These are phyloP conservation scores for Ctena decussata DNA, from an alignment of 2,888 invertebrate genomes.

Conservation along the genomic window DNA sequence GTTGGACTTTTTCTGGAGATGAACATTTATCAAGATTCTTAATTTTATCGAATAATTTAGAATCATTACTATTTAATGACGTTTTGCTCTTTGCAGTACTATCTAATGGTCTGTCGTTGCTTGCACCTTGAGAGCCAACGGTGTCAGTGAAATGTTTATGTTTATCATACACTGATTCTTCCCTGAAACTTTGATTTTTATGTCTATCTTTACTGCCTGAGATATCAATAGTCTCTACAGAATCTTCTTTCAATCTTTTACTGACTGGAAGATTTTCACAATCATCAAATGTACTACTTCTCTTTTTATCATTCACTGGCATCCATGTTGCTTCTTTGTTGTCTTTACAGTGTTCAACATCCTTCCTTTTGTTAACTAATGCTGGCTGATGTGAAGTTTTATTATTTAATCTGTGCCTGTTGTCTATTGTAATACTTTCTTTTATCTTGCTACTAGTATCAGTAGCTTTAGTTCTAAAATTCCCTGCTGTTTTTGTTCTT, in stretches of 20 bases:
- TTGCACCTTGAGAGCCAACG: too few relatives aligned
- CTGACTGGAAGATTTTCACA: neutral
- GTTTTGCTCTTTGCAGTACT: too few relatives aligned
- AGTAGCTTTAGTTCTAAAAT: neutral
- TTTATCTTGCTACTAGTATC: too few relatives aligned
- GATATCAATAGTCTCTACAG: neutral
- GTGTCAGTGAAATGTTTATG: too few relatives aligned
- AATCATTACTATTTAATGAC: too few relatives aligned
- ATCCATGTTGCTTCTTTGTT: neutral
- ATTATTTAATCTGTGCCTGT: too few relatives aligned
- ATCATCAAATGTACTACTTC: neutral
- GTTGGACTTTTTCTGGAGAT: neutral
- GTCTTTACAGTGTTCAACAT: neutral
- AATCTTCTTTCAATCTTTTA: constrained; percentile 19
- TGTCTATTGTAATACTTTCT: too few relatives aligned
- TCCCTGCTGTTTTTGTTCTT: neutral
- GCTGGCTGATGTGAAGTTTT: too few relatives aligned
- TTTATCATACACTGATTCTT: neutral
- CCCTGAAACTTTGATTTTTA: neutral
- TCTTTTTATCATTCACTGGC: neutral
- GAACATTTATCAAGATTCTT: neutral
- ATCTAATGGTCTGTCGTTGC: too few relatives aligned
- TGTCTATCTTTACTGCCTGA: neutral
- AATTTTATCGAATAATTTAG: neutral
- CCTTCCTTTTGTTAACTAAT: neutral